Evolutionary conservation across 2,113 vertebrate species (phyloP).

Genomic region (Saccopteryx bilineata): DNA sequence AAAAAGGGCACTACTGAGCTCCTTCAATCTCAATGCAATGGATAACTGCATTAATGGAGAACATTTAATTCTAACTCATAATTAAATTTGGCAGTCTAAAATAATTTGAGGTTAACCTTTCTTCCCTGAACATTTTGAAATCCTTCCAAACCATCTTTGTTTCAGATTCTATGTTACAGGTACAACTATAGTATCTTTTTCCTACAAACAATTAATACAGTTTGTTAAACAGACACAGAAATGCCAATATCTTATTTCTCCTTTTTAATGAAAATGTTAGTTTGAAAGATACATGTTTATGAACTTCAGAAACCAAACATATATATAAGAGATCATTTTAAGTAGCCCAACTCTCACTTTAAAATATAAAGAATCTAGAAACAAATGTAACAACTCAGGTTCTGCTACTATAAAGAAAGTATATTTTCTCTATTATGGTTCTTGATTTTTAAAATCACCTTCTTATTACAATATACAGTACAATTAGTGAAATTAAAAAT

Average conservation of each 20-base stretch:
- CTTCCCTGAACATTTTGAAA: constrained; percentile 69
- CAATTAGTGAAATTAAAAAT: neutral
- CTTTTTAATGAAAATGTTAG: neutral
- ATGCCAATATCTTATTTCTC: neutral
- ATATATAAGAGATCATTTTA: neutral
- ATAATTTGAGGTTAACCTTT: constrained; percentile 75
- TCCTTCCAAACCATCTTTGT: constrained; percentile 51
- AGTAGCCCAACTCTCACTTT: neutral
- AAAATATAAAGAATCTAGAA: constrained; percentile 34
- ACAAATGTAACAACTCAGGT: neutral
- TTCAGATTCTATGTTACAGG: neutral
- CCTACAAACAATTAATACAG: neutral
- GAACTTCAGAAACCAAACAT: constrained; percentile 36
- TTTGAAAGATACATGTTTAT: constrained; percentile 12
- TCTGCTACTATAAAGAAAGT: neutral
- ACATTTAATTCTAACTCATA: constrained; percentile 82
- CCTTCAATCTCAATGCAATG: constrained; percentile 78
- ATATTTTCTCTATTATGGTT: neutral
- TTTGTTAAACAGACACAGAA: constrained; percentile 49
- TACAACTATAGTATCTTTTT: neutral
- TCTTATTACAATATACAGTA: neutral
- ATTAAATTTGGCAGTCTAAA: constrained; percentile 85
- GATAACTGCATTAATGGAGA: constrained; percentile 82
- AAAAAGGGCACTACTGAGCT: constrained; percentile 78
- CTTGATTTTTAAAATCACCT: neutral